Evolutionary conservation across 1,140 invertebrate species (phyloP), one percentile per base, ranked within the genome.

Genomic region (Drosophila micromelanica): DNA sequence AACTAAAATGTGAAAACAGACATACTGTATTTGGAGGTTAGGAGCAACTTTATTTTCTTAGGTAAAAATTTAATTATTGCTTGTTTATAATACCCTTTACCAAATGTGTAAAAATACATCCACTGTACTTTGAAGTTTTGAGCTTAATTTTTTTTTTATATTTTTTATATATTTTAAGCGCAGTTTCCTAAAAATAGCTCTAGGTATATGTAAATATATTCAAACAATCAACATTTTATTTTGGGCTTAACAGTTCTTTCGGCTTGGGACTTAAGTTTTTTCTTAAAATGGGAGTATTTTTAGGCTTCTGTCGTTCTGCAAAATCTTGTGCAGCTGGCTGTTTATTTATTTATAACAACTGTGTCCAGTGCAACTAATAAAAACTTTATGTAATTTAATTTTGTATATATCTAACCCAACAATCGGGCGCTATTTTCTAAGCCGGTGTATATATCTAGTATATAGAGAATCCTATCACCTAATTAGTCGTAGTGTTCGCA

Each of bases 401-500:
- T 9, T 30, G 40, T 45, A 2, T 57, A 17, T 32, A 45, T 5
- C 11, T 57, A 43, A 32, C 20, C 20, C 17, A 51, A 60, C 30
- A 23, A 20, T 46, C 27, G 13, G 20, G 8, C 12, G 1, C 15
- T 30, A 7, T 49, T 2, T 27, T 27, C 6, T 40, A 51, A 13
- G 3, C 5, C 11, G 15, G 8, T 45, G 17, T 17, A 48, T 13
- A 42, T 40, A 61, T 27, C 27, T 27, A 49, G 32, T 48, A 38
- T 4, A 15, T 30, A n/a, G n/a, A 6, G 30, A 7, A 5, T 15
- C n/a, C 15, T 52, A 38, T 27, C 23, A 20, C 8, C 7, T 17
- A 30, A 8, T 5, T 59, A 60, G 46, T 13, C 12, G 1, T 59
- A 72, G 3, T 52, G 15, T 55, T 48, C 43, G 71, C 57, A 74